Evolutionary conservation across 2,797 vertebrate genomes (phyloP).

Genomic region (Pogonophryne albipinna): DNA sequence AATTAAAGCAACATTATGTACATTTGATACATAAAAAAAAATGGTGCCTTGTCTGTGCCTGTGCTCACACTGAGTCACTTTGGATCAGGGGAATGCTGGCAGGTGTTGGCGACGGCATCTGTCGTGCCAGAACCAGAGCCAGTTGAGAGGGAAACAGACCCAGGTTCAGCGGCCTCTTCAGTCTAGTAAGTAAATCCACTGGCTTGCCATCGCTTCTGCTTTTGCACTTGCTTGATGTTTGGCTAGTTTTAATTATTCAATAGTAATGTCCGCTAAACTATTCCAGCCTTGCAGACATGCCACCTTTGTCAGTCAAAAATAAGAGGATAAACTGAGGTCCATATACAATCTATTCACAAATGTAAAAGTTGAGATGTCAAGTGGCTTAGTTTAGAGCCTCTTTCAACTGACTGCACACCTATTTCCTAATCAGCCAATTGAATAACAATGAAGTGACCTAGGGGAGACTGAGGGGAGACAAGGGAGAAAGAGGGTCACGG

Average conservation of each 20-base stretch:
- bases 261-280: neutral
- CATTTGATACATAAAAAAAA: too few species aligned
- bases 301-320: conserved; percentile 11
- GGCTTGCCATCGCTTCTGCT: too few species aligned
- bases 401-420: conserved; percentile 41
- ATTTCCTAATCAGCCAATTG: conserved; percentile 34
- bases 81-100: too few species aligned
- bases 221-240: too few species aligned
- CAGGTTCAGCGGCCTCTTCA: too few species aligned
- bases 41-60: too few species aligned
- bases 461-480: neutral
- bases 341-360: conserved; percentile 25
- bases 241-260: too few species aligned
- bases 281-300: neutral
- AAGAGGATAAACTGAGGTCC: conserved; percentile 12
- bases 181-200: too few species aligned
- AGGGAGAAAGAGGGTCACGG: neutral
- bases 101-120: too few species aligned
- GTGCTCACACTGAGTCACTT: too few species aligned
- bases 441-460: conserved; percentile 44
- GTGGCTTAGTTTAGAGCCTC: conserved; percentile 30
- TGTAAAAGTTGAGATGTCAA: conserved; percentile 40
- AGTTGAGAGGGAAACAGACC: too few species aligned
- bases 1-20: conserved; percentile 1
- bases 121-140: too few species aligned